phyloP scores from a whole-genome alignment of 2,888 invertebrate genomes.

The Philonicus albiceps region DNA sequence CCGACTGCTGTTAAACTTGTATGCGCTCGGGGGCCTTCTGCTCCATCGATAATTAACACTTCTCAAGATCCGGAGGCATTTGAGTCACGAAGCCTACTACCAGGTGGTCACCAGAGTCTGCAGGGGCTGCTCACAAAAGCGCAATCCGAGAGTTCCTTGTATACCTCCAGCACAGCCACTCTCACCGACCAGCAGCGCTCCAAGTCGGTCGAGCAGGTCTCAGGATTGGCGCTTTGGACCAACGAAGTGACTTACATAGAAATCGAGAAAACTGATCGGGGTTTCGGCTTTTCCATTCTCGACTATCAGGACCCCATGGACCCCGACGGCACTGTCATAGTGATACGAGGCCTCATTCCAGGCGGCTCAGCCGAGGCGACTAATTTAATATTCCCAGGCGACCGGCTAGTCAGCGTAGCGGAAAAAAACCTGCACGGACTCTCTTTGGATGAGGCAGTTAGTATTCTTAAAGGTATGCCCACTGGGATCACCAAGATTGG shows the following conservation, averaged over 20 bases:
- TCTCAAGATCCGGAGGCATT: constrained; percentile 82
- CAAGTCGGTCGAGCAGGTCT: constrained; percentile 93
- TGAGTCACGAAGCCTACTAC: constrained; percentile 81
- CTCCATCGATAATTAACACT: constrained; percentile 76
- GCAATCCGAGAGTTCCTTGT: constrained; percentile 92
- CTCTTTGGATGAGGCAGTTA: constrained; percentile 92
- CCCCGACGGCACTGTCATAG: constrained; percentile 93
- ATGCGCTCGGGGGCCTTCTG: constrained; percentile 77
- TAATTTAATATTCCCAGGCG: constrained; percentile 94
- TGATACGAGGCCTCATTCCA: constrained; percentile 95
- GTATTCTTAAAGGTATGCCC: constrained; percentile 93
- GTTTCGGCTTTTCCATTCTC: constrained; percentile 97
- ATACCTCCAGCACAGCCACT: constrained; percentile 85
- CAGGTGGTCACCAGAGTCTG: constrained; percentile 86
- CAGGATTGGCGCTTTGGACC: constrained; percentile 97
- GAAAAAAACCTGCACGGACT: constrained; percentile 89
- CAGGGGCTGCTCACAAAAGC: constrained; percentile 88
- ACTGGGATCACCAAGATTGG: constrained; percentile 90
- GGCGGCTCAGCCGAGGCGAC: constrained; percentile 97
- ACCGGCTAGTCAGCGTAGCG: constrained; percentile 91
- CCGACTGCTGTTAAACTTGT: constrained; percentile 91
- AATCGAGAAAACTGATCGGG: constrained; percentile 91
- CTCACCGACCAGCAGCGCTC: constrained; percentile 80
- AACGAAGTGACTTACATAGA: constrained; percentile 91
- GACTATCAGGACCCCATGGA: constrained; percentile 98